phyloP scores from a whole-genome alignment of 2,797 vertebrate species.

The Acanthis flammea region DNA sequence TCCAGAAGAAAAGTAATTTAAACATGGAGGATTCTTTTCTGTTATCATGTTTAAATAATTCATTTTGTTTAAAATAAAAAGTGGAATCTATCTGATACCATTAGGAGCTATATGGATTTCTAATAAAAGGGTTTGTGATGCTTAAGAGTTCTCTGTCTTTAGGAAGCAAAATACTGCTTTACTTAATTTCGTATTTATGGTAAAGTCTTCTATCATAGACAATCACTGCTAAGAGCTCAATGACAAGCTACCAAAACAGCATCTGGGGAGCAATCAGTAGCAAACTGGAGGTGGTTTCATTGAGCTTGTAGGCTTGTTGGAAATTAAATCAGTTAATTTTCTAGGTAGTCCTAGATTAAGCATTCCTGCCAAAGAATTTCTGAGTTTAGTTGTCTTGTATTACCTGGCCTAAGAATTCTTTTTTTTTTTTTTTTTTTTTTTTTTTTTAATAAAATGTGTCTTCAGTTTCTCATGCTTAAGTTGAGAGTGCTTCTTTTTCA shows the following conservation, averaged over 20 bases:
- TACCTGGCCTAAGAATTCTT: not conserved
- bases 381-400: conserved; percentile 26
- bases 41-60: not conserved
- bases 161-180: not conserved
- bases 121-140: not conserved
- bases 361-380: conserved; percentile 39
- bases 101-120: not conserved
- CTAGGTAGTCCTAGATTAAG: not conserved
- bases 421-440: not conserved
- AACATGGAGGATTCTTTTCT: not conserved
- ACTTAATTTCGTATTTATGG: not conserved
- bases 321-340: conserved; percentile 46
- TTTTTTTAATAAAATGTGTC: not conserved
- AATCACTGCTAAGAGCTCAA: conserved; percentile 15
- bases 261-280: conserved; percentile 15
- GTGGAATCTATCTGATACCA: not conserved
- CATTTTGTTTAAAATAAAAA: not conserved
- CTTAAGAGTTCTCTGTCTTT: not conserved
- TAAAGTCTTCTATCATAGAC: not conserved
- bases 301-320: conserved; percentile 43
- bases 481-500: conserved; percentile 68
- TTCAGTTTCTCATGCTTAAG: conserved; percentile 63
- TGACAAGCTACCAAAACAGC: conserved; percentile 2
- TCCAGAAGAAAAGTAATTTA: not conserved
- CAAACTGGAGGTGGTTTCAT: conserved; percentile 38